Conservation (phyloP, 2,888 invertebrate species). For the Tipula unca region DNA sequence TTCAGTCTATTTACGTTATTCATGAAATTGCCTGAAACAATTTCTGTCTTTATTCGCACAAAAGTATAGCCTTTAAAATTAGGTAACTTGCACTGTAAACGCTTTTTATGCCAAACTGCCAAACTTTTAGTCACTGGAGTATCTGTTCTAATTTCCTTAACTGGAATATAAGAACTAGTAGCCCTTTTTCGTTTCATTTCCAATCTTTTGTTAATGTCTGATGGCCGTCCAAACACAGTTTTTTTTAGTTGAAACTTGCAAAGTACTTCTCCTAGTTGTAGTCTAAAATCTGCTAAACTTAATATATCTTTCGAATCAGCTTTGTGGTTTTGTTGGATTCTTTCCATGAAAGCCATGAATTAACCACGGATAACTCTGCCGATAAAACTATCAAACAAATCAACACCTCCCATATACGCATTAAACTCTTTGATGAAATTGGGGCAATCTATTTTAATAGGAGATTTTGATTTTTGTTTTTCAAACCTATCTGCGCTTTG, state of each 20-base stretch:
- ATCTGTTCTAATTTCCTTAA: not conserved
- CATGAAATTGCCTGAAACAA: no score
- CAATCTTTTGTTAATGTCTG: not conserved
- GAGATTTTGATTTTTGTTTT: not conserved
- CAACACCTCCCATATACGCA: not conserved
- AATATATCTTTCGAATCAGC: not conserved
- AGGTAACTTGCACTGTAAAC: conserved; percentile 9
- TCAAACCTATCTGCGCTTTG: no score
- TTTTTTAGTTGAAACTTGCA: not conserved
- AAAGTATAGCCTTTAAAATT: not conserved
- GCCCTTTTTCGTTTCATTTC: not conserved
- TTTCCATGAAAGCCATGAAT: not conserved
- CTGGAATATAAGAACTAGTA: not conserved
- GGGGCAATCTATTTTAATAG: no score
- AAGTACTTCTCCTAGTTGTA: not conserved
- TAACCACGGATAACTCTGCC: not conserved
- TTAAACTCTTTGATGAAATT: not conserved
- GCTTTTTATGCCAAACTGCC: not conserved
- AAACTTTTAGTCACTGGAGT: no score
- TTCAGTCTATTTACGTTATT: no score
- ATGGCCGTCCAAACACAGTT: not conserved
- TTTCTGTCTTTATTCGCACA: no score
- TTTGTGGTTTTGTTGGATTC: not conserved
- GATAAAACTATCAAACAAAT: not conserved
- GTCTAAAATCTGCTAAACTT: not conserved